These are phyloP conservation scores for Actinia equina DNA, from an alignment of 64 coral and sea anemone genomes.

Conservation along the genomic window DNA sequence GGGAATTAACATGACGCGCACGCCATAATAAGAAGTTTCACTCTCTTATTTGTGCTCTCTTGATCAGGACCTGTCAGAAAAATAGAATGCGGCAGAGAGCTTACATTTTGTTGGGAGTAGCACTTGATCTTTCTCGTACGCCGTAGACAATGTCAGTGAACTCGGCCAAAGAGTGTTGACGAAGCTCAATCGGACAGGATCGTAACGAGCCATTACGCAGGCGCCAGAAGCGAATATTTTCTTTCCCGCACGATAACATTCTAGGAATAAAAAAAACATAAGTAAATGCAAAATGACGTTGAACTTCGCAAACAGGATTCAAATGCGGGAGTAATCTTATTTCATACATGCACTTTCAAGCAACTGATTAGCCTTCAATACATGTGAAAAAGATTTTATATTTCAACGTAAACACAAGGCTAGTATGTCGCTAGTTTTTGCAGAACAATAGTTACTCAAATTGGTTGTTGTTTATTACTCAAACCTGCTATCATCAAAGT, in stretches of 20 bases:
- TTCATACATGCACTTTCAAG: too few relatives aligned
- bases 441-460: too few relatives aligned
- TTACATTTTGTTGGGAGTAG: slow-evolving; percentile 77
- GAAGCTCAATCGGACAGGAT: slow-evolving; percentile 87
- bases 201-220: slow-evolving; percentile 79
- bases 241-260: slow-evolving; percentile 92
- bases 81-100: not conserved
- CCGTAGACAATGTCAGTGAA: slow-evolving; percentile 93
- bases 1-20: too few relatives aligned
- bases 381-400: too few relatives aligned
- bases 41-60: too few relatives aligned
- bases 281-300: not conserved
- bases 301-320: too few relatives aligned
- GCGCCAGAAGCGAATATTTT: slow-evolving; percentile 97
- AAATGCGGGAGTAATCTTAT: too few relatives aligned
- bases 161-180: slow-evolving; percentile 43
- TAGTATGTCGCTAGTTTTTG: too few relatives aligned
- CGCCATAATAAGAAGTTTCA: too few relatives aligned
- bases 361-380: too few relatives aligned
- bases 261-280: slow-evolving; percentile 7
- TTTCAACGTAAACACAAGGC: too few relatives aligned
- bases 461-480: not conserved
- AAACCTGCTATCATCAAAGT: slow-evolving; percentile 97
- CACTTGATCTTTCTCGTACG: slow-evolving; percentile 38
- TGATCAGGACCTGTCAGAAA: too few relatives aligned